Evolutionary conservation across 2,113 vertebrate genomes (phyloP).

Genomic region (Oryzias javanicus): DNA sequence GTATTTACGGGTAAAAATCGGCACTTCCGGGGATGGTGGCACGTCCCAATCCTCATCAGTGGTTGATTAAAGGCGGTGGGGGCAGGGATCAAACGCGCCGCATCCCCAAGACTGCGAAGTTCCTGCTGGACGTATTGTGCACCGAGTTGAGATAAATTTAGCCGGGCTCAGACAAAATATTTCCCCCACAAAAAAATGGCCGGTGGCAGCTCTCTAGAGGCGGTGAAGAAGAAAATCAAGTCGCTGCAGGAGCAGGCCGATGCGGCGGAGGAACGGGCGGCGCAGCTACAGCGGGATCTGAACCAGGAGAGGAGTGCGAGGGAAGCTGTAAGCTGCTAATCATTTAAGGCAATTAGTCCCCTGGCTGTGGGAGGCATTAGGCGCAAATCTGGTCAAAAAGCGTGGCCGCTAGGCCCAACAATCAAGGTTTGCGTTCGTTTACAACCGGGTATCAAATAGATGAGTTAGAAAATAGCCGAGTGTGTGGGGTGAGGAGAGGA

Average conservation of each 20-base stretch:
- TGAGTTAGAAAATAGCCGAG: conserved; percentile 5
- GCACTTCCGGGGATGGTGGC: conserved; percentile 71
- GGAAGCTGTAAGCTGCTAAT: conserved; percentile 83
- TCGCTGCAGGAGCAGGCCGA: conserved; percentile 90
- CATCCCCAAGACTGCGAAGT: conserved; percentile 42
- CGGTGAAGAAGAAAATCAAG: conserved; percentile 91
- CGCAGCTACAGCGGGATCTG: conserved; percentile 85
- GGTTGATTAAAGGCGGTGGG: conserved; percentile 66
- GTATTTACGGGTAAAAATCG: conserved; percentile 10
- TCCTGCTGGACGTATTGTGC: conserved; percentile 2
- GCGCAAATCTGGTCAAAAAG: conserved; percentile 65
- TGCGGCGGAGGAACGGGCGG: conserved; percentile 83
- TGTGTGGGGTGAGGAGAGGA: conserved; percentile 12
- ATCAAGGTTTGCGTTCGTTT: neutral
- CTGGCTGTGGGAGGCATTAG: conserved; percentile 53
- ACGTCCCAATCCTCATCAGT: conserved; percentile 69
- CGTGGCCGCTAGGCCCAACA: conserved; percentile 53
- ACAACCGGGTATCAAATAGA: conserved; percentile 2
- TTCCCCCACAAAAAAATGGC: conserved; percentile 73
- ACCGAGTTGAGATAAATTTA: conserved; percentile 21
- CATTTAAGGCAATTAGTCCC: conserved; percentile 66
- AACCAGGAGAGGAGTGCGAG: conserved; percentile 83
- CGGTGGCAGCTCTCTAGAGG: conserved; percentile 86
- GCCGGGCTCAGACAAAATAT: conserved; percentile 22
- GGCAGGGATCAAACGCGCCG: conserved; percentile 65